Conservation (phyloP, 2,113 vertebrate species). For the Gorilla gorilla region DNA sequence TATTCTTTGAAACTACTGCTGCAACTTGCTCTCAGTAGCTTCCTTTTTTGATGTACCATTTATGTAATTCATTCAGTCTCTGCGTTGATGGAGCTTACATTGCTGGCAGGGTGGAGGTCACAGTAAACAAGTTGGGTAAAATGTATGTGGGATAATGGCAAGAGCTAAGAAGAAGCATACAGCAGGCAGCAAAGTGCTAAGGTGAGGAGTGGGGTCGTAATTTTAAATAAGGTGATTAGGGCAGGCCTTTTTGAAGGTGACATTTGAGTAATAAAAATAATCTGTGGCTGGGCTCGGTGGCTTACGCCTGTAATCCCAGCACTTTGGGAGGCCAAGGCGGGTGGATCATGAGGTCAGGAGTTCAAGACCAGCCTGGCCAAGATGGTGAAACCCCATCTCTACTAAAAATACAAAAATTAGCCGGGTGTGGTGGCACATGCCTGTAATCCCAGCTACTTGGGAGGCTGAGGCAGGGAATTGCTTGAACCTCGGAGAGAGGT, state of each 20-base stretch:
- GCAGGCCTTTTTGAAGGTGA: background rate
- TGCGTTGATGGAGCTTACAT: background rate
- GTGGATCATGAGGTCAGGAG: too few species aligned
- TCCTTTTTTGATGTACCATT: background rate
- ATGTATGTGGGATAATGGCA: background rate
- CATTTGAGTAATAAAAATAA: background rate
- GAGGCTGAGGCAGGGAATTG: too few species aligned
- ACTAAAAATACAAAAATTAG: too few species aligned
- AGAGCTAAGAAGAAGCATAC: background rate
- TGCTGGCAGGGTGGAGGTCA: background rate
- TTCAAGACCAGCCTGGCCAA: too few species aligned
- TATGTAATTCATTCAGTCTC: conserved; percentile 1
- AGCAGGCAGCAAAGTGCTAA: background rate
- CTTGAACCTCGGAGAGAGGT: too few species aligned
- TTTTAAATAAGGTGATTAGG: background rate
- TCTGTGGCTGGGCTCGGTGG: too few species aligned
- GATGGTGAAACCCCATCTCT: too few species aligned
- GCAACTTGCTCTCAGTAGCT: background rate
- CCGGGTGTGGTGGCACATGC: too few species aligned
- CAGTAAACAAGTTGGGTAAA: background rate
- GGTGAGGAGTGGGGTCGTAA: background rate
- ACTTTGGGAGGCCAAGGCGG: too few species aligned
- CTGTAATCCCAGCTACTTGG: too few species aligned
- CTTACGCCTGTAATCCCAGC: too few species aligned
- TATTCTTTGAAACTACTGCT: conserved; percentile 14